These are phyloP conservation scores for Apotomis capreana DNA, from an alignment of 2,888 invertebrate genomes.

Conservation along the genomic window DNA sequence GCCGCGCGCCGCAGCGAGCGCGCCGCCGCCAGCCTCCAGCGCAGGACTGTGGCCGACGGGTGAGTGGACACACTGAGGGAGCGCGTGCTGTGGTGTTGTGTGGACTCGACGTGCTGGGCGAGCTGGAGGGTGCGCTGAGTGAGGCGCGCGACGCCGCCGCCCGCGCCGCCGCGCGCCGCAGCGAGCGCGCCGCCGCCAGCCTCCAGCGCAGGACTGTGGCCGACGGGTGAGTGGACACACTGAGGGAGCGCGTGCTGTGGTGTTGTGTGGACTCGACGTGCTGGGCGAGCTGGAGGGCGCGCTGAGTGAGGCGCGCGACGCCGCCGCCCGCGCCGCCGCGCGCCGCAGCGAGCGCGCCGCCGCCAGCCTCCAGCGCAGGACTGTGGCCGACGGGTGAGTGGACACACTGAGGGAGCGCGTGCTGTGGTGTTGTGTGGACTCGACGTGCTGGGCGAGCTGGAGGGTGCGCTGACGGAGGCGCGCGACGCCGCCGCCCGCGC, in stretches of 20 bases:
- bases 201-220: slow-evolving; percentile 51
- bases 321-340: neutral
- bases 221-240: slow-evolving; percentile 51
- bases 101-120: slow-evolving; percentile 58
- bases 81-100: slow-evolving; percentile 54
- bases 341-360: neutral
- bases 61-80: slow-evolving; percentile 47
- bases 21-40: slow-evolving; percentile 27
- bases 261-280: neutral
- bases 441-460: slow-evolving; percentile 56
- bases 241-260: neutral
- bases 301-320: neutral
- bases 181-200: slow-evolving; percentile 46
- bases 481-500: slow-evolving; percentile 50
- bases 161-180: slow-evolving; percentile 47
- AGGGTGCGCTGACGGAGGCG: slow-evolving; percentile 56
- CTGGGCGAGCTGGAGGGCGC: neutral
- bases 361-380: neutral
- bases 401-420: slow-evolving; percentile 70
- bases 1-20: neutral
- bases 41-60: slow-evolving; percentile 38
- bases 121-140: slow-evolving; percentile 55
- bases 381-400: neutral
- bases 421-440: slow-evolving; percentile 42
- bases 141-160: slow-evolving; percentile 56